These are phyloP conservation scores for Apotomis betuletana DNA, from an alignment of 2,888 invertebrate genomes.

Conservation along the genomic window DNA sequence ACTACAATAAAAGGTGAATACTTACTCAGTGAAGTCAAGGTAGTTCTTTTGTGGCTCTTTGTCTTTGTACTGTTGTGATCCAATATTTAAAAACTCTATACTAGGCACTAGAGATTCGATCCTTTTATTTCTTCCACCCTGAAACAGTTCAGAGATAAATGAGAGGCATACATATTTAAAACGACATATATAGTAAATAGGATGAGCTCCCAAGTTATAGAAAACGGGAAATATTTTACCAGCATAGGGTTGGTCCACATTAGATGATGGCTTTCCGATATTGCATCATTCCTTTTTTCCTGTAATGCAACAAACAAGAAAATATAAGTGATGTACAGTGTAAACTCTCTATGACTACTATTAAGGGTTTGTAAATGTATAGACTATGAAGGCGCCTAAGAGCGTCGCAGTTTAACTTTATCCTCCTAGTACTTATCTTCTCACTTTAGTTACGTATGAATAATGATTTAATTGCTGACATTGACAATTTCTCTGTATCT, in stretches of 20 bases:
- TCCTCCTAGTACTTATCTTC: too few relatives aligned
- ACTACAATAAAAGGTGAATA: conserved; percentile 32
- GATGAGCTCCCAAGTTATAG: neutral
- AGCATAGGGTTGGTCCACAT: conserved; percentile 67
- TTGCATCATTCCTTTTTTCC: conserved; percentile 57
- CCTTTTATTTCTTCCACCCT: conserved; percentile 66
- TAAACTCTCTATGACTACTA: too few relatives aligned
- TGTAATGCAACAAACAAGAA: conserved; percentile 49
- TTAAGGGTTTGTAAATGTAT: conserved; percentile 2
- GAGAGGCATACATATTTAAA: too few relatives aligned
- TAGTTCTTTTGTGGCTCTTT: conserved; percentile 62
- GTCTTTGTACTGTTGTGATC: conserved; percentile 62
- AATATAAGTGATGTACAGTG: neutral
- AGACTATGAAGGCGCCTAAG: too few relatives aligned
- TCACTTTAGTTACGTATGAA: too few relatives aligned
- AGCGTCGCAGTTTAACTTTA: too few relatives aligned
- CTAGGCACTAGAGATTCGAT: conserved; percentile 70
- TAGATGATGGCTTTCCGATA: conserved; percentile 57
- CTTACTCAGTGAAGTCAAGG: conserved; percentile 77
- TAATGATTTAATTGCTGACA: too few relatives aligned
- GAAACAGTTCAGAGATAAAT: conserved; percentile 27
- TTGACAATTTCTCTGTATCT: too few relatives aligned
- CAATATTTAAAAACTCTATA: conserved; percentile 67
- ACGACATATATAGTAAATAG: too few relatives aligned
- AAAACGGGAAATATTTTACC: conserved; percentile 55